phyloP scores from a whole-genome alignment of 2,888 invertebrate species.

The Sphaeridia pumilis region DNA sequence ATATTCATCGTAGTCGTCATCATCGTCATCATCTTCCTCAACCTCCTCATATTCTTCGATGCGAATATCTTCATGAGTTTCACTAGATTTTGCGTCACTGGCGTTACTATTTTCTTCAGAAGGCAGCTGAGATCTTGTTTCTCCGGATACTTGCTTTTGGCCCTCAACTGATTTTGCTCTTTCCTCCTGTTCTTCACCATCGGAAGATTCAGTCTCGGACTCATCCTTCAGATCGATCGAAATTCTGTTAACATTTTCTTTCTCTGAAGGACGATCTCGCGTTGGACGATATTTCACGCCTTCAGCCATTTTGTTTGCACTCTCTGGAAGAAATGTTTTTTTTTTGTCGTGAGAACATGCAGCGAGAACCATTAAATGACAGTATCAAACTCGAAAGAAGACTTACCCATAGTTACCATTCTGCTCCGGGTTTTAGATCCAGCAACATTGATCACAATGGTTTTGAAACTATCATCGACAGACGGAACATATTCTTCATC shows the following conservation, averaged over 20 bases:
- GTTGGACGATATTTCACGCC: no score
- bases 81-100: slow-evolving; percentile 1
- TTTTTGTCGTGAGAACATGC: no score
- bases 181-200: slow-evolving; percentile 8
- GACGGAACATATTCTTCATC: slow-evolving; percentile 2
- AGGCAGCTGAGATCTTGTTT: neutral
- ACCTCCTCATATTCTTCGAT: slow-evolving; percentile 18
- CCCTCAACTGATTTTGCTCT: neutral
- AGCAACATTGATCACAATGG: slow-evolving; percentile 17
- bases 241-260: slow-evolving; percentile 6
- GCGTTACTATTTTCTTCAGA: neutral
- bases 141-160: neutral
- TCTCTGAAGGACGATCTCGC: no score
- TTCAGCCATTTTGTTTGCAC: no score
- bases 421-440: slow-evolving; percentile 14
- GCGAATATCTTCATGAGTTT: slow-evolving; percentile 8
- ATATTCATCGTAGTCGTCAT: slow-evolving; percentile 17
- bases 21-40: slow-evolving; percentile 22
- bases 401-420: slow-evolving; percentile 13
- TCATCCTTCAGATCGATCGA: slow-evolving; percentile 16
- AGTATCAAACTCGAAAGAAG: no score
- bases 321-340: no score
- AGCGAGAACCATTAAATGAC: no score
- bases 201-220: slow-evolving; percentile 6
- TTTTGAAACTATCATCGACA: slow-evolving; percentile 13